These are phyloP conservation scores for Nerophis lumbriciformis DNA, from an alignment of 2,113 vertebrate genomes.

Conservation along the genomic window DNA sequence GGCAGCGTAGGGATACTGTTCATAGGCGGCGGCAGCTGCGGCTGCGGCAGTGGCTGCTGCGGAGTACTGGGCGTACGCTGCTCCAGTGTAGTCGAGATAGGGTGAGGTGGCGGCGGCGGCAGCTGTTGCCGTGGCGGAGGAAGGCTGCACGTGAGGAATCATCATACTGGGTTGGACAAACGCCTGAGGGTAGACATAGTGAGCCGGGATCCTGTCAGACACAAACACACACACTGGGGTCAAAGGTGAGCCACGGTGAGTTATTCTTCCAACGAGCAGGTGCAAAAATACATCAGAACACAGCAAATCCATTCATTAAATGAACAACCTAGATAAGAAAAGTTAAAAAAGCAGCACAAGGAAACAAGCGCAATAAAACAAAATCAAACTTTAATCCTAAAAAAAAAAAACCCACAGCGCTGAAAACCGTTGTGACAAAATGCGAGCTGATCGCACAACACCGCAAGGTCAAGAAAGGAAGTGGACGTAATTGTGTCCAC, in stretches of 20 bases:
- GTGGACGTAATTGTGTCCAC: constrained; percentile 49
- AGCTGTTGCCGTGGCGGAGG: constrained; percentile 73
- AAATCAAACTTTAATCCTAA: constrained; percentile 50
- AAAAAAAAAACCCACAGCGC: constrained; percentile 46
- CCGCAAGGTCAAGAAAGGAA: constrained; percentile 49
- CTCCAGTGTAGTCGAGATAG: constrained; percentile 92
- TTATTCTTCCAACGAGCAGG: constrained; percentile 45
- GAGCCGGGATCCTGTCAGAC: constrained; percentile 88
- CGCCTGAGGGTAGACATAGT: constrained; percentile 95
- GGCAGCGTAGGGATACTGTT: constrained; percentile 91
- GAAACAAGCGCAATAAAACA: constrained; percentile 49
- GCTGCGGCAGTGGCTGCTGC: constrained; percentile 77
- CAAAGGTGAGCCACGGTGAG: constrained; percentile 16
- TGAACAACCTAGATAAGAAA: constrained; percentile 50
- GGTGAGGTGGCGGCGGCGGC: constrained; percentile 79
- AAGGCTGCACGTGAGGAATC: constrained; percentile 86
- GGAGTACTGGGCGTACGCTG: constrained; percentile 89
- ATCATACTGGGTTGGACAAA: constrained; percentile 92
- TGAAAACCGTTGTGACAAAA: constrained; percentile 50
- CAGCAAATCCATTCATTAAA: constrained; percentile 72
- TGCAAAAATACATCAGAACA: constrained; percentile 64
- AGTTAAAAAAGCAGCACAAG: constrained; percentile 63
- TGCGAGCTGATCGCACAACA: constrained; percentile 60
- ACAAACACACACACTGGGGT: constrained; percentile 42
- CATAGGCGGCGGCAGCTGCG: constrained; percentile 76